These are phyloP conservation scores for Thomomys bottae DNA, from an alignment of 2,113 vertebrate species.

Conservation along the genomic window DNA sequence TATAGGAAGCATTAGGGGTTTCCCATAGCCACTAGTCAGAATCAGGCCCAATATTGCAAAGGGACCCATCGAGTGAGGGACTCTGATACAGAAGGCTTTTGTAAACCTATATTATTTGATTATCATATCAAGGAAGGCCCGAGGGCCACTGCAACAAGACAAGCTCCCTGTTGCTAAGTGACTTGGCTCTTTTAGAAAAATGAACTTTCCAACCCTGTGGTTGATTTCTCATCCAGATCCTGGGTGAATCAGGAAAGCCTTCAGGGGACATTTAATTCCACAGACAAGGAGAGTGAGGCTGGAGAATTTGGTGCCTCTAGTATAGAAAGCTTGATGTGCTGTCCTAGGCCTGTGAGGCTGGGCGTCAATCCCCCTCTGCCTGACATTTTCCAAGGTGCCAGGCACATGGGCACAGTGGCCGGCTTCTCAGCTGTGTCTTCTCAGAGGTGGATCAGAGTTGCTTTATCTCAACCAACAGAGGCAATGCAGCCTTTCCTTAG, in stretches of 20 bases:
- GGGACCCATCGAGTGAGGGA: not conserved
- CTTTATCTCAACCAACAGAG: fast-evolving
- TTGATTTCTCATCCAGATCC: not conserved
- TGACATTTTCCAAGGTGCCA: fast-evolving
- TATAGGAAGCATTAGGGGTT: not conserved
- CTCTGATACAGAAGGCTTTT: not conserved
- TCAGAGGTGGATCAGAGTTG: not conserved
- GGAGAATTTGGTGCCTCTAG: not conserved
- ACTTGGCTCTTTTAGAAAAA: not conserved
- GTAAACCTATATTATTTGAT: not conserved
- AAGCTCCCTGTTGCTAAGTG: not conserved
- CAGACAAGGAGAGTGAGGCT: not conserved
- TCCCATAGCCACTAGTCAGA: fast-evolving
- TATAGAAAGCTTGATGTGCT: not conserved
- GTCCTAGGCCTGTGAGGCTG: fast-evolving
- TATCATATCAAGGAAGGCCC: not conserved
- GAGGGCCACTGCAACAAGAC: not conserved
- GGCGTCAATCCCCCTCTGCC: not conserved
- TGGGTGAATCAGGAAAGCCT: not conserved
- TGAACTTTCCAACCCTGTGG: not conserved
- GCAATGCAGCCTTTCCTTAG: not conserved
- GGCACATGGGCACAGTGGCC: fast-evolving
- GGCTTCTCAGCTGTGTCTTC: not conserved
- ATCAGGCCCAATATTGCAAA: not conserved
- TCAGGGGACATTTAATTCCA: not conserved